These are phyloP conservation scores for Sylvilagus bachmani DNA, from an alignment of 2,113 vertebrate species.

Conservation along the genomic window DNA sequence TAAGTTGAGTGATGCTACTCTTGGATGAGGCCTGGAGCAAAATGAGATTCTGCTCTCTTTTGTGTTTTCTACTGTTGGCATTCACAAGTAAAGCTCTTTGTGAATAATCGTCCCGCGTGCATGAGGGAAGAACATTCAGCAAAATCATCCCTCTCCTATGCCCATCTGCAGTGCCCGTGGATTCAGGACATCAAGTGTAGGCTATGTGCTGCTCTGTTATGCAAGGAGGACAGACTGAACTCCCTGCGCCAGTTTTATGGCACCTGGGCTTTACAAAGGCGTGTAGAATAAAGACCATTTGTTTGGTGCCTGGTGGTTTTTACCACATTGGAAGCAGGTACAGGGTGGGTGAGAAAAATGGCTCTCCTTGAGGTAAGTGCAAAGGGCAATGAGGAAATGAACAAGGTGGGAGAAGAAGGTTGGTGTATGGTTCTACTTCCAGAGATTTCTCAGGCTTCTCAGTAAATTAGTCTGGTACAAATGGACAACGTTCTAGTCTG, in stretches of 20 bases:
- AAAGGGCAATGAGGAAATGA: background rate
- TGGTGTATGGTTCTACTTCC: background rate
- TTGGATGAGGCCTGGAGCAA: background rate
- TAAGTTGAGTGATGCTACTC: background rate
- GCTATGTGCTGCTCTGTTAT: background rate
- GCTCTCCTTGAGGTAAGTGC: background rate
- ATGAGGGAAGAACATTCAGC: background rate
- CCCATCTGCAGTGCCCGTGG: background rate
- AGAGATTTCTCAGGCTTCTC: background rate
- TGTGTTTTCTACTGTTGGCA: background rate
- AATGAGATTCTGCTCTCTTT: background rate
- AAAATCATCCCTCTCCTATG: background rate
- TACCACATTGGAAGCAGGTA: background rate
- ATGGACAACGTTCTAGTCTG: too few species aligned
- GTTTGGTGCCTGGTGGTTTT: background rate
- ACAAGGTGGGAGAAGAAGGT: too few species aligned
- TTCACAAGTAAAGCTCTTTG: background rate
- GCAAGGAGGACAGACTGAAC: too few species aligned
- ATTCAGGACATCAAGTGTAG: background rate
- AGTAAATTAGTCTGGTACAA: background rate
- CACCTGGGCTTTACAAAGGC: background rate
- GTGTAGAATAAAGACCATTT: background rate
- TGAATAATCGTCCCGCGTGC: rapidly evolving
- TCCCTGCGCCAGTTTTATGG: background rate
- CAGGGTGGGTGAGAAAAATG: background rate